Evolutionary conservation across 92 coral and sea anemone species (phyloP).

Genomic region (Paramuricea clavata): DNA sequence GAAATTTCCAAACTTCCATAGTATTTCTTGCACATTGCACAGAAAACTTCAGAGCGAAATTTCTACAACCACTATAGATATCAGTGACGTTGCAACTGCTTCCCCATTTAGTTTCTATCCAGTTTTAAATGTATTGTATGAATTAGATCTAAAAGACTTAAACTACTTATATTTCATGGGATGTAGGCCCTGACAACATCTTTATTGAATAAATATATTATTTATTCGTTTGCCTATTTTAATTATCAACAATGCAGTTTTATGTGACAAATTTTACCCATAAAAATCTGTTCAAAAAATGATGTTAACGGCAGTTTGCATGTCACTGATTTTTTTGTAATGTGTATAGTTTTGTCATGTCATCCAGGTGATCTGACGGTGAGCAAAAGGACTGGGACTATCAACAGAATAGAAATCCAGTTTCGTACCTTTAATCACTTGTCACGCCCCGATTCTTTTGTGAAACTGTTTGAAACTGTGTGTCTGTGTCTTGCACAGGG

Average conservation of each 20-base stretch:
- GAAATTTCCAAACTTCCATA: not conserved
- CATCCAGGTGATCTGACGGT: no score
- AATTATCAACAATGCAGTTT: no score
- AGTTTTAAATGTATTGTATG: not conserved
- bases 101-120: not conserved
- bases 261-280: not conserved
- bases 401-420: no score
- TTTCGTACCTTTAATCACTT: no score
- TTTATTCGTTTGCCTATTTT: no score
- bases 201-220: no score
- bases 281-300: not conserved
- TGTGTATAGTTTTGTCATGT: not conserved
- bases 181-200: not conserved
- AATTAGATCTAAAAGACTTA: no score
- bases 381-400: no score
- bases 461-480: no score
- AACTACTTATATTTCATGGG: no score
- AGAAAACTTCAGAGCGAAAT: conserved; percentile 51
- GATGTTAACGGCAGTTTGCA: not conserved
- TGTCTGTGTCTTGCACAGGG: no score
- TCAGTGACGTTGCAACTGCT: conserved; percentile 38
- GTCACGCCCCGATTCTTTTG: no score
- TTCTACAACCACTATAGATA: conserved; percentile 33
- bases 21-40: conserved; percentile 31
- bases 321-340: conserved; percentile 4